phyloP scores from a whole-genome alignment of 2,113 vertebrate species.

The Rhagologus leucostigma region DNA sequence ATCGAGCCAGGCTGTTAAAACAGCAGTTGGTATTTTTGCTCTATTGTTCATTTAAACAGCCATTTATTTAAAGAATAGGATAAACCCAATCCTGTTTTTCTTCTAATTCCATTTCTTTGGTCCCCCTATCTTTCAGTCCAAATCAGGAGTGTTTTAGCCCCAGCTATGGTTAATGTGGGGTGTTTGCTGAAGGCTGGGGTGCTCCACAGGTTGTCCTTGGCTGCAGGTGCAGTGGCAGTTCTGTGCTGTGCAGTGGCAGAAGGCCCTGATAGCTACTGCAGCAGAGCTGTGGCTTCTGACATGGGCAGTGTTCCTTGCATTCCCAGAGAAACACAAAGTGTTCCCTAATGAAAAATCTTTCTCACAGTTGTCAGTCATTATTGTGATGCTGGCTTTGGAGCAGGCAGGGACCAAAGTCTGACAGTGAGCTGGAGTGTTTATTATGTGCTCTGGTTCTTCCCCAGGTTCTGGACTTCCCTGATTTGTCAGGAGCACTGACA shows the following conservation, averaged over 20 bases:
- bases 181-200: background rate
- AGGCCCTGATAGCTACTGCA: background rate
- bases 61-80: background rate
- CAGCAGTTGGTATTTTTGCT: background rate
- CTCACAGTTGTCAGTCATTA: background rate
- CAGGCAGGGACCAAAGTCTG: background rate
- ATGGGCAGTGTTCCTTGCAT: background rate
- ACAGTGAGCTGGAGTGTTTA: background rate
- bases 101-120: background rate
- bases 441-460: background rate
- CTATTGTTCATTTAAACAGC: background rate
- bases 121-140: background rate
- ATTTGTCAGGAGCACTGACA: background rate
- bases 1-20: background rate
- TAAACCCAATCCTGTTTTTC: background rate
- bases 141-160: background rate
- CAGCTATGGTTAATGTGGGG: background rate
- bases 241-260: accelerated
- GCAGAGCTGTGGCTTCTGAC: background rate
- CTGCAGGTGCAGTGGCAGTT: background rate
- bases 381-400: background rate
- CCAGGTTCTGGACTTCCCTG: background rate
- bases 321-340: background rate
- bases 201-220: background rate
- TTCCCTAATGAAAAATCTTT: background rate